These are phyloP conservation scores for Neodiprion fabricii DNA, from an alignment of 1,140 invertebrate species.

Conservation along the genomic window DNA sequence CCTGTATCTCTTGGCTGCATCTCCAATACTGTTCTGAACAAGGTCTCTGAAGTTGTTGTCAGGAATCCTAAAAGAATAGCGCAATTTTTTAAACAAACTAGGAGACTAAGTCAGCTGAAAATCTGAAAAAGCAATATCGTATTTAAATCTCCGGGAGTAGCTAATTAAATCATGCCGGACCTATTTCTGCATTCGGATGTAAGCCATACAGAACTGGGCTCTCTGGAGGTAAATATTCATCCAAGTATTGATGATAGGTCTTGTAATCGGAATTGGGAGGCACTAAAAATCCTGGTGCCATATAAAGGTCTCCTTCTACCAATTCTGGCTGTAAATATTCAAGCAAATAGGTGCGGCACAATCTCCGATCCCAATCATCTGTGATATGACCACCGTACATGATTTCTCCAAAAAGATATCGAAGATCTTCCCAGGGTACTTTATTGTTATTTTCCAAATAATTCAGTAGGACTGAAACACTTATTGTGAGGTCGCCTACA, in stretches of 20 bases:
- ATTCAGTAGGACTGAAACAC: slow-evolving; percentile 89
- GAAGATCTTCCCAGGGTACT: slow-evolving; percentile 91
- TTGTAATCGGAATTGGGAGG: slow-evolving; percentile 88
- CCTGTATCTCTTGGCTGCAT: slow-evolving; percentile 87
- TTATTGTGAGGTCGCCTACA: slow-evolving; percentile 90
- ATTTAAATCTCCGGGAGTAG: background rate
- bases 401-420: slow-evolving; percentile 94
- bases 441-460: slow-evolving; percentile 89
- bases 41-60: slow-evolving; percentile 82
- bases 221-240: slow-evolving; percentile 85
- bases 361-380: slow-evolving; percentile 91
- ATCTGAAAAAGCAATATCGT: background rate
- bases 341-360: slow-evolving; percentile 87
- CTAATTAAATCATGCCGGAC: slow-evolving; percentile 48
- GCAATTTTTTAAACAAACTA: background rate
- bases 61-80: slow-evolving; percentile 67
- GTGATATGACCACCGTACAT: slow-evolving; percentile 98
- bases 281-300: slow-evolving; percentile 82
- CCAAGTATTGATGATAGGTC: slow-evolving; percentile 90
- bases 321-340: slow-evolving; percentile 88
- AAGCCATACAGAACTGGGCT: slow-evolving; percentile 90
- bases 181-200: slow-evolving; percentile 95
- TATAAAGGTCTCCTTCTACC: slow-evolving; percentile 82
- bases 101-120: background rate
- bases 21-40: slow-evolving; percentile 91